A percentile compares a stretch with the other conserved stretches of the same genome.
Conservation (phyloP, 1,140 invertebrate species). For the Atta cephalotes region DNA sequence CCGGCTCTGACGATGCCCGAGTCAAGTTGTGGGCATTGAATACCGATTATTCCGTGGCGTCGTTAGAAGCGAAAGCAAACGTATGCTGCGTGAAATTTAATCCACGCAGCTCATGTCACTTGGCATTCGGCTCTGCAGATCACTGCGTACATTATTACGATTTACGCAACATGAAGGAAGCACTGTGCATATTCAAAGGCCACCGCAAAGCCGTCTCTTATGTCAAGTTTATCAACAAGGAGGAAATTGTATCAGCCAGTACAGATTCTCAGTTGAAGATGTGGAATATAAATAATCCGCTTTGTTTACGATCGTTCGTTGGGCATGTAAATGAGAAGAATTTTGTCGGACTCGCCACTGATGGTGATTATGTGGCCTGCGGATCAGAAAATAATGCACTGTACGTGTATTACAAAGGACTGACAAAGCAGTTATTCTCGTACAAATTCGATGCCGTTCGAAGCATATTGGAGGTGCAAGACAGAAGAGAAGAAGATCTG, state of each 20-base stretch:
- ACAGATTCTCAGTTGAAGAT: slow-evolving; percentile 98
- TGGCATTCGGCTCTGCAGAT: slow-evolving; percentile 98
- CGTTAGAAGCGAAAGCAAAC: slow-evolving; percentile 96
- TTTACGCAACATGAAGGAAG: slow-evolving; percentile 93
- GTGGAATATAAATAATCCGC: slow-evolving; percentile 94
- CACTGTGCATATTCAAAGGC: slow-evolving; percentile 95
- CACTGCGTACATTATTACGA: slow-evolving; percentile 99
- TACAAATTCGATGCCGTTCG: slow-evolving; percentile 95
- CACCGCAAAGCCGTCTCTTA: slow-evolving; percentile 98
- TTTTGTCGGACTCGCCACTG: slow-evolving; percentile 98
- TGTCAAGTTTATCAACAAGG: slow-evolving; percentile 96
- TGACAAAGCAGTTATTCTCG: slow-evolving; percentile 95
- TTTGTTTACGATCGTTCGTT: slow-evolving; percentile 95
- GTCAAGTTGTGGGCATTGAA: slow-evolving; percentile 98
- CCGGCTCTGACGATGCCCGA: slow-evolving; percentile 97
- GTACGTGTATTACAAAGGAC: slow-evolving; percentile 97
- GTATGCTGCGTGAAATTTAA: slow-evolving; percentile 99
- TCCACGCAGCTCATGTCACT: slow-evolving; percentile 93
- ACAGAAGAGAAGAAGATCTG: slow-evolving; percentile 93
- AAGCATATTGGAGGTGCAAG: slow-evolving; percentile 92
- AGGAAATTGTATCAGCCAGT: slow-evolving; percentile 97
- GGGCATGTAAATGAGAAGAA: slow-evolving; percentile 99
- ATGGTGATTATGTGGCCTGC: slow-evolving; percentile 97
- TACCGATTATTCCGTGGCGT: slow-evolving; percentile 94
- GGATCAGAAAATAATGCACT: slow-evolving; percentile 98